A percentile compares a stretch with the other conserved stretches of the same genome.
Evolutionary conservation across 2,888 invertebrate species (phyloP).

Genomic region (Hoplodrina ambigua): DNA sequence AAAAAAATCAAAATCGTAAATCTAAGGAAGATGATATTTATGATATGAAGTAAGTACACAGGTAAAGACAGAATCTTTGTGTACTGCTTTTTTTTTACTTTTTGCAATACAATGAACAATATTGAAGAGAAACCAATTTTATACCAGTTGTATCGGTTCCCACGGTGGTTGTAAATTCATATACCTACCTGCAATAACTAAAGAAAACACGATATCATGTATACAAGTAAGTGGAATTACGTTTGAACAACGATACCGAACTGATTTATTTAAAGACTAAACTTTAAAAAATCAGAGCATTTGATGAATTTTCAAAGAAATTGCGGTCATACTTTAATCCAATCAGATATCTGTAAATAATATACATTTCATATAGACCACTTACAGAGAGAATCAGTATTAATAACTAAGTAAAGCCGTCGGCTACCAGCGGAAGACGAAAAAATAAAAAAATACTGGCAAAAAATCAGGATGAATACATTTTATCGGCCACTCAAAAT

Average conservation of each 20-base stretch:
- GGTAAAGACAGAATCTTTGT: background rate
- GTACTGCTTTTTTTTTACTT: background rate
- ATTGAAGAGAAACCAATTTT: slow-evolving; percentile 12
- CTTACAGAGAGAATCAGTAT: background rate
- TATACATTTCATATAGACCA: background rate
- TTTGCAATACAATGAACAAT: slow-evolving; percentile 4
- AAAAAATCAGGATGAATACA: slow-evolving; percentile 20
- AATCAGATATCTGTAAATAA: background rate
- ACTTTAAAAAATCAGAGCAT: background rate
- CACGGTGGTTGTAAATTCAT: slow-evolving; percentile 45
- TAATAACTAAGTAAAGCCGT: background rate
- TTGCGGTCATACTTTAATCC: background rate
- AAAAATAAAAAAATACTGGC: background rate
- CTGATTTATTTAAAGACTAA: background rate
- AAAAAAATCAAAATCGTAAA: background rate
- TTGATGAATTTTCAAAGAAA: slow-evolving; percentile 1
- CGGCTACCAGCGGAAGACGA: background rate
- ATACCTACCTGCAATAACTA: slow-evolving; percentile 14
- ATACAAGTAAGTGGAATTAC: slow-evolving; percentile 20
- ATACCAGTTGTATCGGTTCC: slow-evolving; percentile 35
- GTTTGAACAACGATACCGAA: background rate
- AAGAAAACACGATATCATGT: slow-evolving; percentile 33
- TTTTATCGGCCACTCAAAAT: slow-evolving; percentile 36
- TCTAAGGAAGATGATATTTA: too few relatives aligned
- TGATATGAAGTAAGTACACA: background rate